Evolutionary conservation across 1,140 invertebrate genomes (phyloP).

Genomic region (Coenobita brevimanus): DNA sequence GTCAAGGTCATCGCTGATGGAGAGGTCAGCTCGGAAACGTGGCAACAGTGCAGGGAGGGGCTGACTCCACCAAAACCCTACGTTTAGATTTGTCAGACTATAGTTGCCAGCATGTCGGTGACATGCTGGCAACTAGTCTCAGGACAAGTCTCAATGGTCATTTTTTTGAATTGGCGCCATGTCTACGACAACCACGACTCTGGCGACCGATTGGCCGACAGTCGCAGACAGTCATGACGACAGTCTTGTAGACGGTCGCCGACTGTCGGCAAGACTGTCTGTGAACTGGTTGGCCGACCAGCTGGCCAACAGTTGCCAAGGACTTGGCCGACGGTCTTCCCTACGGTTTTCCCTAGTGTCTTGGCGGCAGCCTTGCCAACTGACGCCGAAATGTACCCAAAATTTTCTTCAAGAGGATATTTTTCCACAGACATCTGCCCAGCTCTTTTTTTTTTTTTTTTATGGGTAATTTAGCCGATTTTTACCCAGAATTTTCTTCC

Average conservation of each 20-base stretch:
- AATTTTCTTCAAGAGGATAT: background rate
- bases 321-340: background rate
- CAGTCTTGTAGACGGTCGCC: too few species aligned
- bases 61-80: too few species aligned
- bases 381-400: background rate
- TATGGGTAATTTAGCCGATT: background rate
- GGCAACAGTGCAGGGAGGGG: too few species aligned
- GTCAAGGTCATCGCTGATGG: too few species aligned
- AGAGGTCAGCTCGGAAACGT: too few species aligned
- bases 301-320: background rate
- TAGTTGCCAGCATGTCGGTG: slow-evolving; percentile 1
- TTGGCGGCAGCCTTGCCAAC: background rate
- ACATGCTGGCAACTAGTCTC: background rate
- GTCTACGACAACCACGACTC: too few species aligned
- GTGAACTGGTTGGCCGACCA: background rate
- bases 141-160: too few species aligned
- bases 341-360: background rate
- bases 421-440: background rate
- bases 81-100: too few species aligned
- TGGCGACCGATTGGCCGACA: too few species aligned
- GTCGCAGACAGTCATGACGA: too few species aligned
- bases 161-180: too few species aligned
- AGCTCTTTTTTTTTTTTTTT: too few species aligned
- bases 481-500: background rate
- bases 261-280: background rate